Evolutionary conservation across 2,797 vertebrate species (phyloP), one percentile per base, ranked within the genome.

Genomic region (Hippopotamyrus pictus): DNA sequence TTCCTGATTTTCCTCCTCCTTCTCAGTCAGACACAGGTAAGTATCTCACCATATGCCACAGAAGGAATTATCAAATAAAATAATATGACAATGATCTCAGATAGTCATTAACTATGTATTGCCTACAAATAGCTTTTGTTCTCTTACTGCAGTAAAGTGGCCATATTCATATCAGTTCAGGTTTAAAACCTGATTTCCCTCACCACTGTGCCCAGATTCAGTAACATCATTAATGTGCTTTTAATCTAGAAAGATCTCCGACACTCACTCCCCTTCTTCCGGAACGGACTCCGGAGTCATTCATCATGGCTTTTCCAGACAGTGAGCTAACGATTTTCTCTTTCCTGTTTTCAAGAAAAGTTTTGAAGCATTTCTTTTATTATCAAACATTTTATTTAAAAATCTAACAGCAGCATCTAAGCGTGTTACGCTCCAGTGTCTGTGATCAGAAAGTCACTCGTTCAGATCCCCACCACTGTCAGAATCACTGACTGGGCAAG

Each of bases 211-310:
- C 44, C n/a, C 48, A 48, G 82, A 50, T 79, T 79, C 73, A 79
- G 41, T 46, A 79, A 46, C 73, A 19, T 46, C 37, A 44, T 79
- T 46, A 46, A 22, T 88, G 3, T 57, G 19, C n/a, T 65, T 54
- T 53, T 87, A 50, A 14, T 12, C 22, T 37, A 89, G 88, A 89
- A 87, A 93, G 93, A 53, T 90, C 91, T 90, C 92, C 94, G 48
- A 92, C 95, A n/a, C 93, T 94, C 33, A 95, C 94, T 89, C 94
- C 94, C 7, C 95, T 96, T 0, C 94, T 97, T 87, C 96, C 97
- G 83, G 94, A 95, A 90, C 95, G 96, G 93, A 97, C 96, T 1
- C 94, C 93, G 0, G 96, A 96, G 83, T 97, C 96, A 0, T 97
- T 96, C 90, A 14, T 97, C 89, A 91, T 97, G 41, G 92, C 95